phyloP scores from a whole-genome alignment of 1,140 invertebrate genomes.

The Campoletis sonorensis region DNA sequence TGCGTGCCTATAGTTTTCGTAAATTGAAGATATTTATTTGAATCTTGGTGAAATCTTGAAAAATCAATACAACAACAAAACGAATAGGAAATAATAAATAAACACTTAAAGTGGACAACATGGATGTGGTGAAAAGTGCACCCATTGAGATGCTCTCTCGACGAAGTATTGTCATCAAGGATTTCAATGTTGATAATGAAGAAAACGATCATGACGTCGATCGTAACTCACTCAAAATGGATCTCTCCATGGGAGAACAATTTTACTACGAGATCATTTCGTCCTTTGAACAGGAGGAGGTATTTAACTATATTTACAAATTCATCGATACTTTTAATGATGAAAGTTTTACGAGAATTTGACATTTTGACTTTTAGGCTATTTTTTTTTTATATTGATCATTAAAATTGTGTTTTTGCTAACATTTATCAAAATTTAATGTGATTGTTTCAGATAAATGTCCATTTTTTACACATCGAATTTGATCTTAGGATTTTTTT shows the following conservation, averaged over 20 bases:
- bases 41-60: background rate
- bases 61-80: no score
- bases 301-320: conserved; percentile 47
- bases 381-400: background rate
- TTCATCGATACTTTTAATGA: conserved; percentile 11
- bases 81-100: conserved; percentile 11
- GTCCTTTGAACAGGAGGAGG: conserved; percentile 72
- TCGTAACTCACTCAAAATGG: conserved; percentile 67
- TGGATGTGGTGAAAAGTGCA: conserved; percentile 72
- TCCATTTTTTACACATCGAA: no score
- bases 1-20: background rate
- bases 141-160: conserved; percentile 73
- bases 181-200: conserved; percentile 63
- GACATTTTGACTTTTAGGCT: background rate
- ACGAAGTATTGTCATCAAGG: conserved; percentile 69
- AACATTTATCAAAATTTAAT: no score
- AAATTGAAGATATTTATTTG: no score
- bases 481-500: no score
- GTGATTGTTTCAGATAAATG: no score
- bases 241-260: conserved; percentile 73
- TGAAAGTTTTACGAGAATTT: background rate
- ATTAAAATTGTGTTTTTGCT: no score
- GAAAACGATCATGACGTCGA: conserved; percentile 63
- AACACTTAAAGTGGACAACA: conserved; percentile 46
- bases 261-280: conserved; percentile 76